These are phyloP conservation scores for Pachypsylla venusta DNA, from an alignment of 1,140 invertebrate genomes.

Conservation along the genomic window DNA sequence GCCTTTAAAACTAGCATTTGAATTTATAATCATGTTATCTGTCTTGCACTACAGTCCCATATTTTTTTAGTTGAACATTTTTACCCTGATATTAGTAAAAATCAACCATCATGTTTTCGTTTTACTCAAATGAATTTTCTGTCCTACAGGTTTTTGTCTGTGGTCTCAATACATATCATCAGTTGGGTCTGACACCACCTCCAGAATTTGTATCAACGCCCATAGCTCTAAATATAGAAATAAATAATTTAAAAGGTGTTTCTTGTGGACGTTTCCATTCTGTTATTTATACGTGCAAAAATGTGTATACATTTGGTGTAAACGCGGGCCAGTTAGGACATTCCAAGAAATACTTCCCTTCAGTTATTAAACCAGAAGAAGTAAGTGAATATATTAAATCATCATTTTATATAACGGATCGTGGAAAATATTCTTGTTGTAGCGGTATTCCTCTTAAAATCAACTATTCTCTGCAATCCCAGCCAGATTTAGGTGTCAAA, in stretches of 20 bases:
- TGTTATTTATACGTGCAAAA: conserved; percentile 42
- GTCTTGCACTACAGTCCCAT: too few species aligned
- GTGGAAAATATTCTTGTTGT: too few species aligned
- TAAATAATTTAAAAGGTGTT: conserved; percentile 34
- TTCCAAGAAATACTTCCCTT: conserved; percentile 12
- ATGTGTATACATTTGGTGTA: conserved; percentile 49
- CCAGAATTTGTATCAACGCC: conserved; percentile 37
- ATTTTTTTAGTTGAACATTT: too few species aligned
- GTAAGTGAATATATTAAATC: conserved; percentile 13
- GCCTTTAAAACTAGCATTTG: too few species aligned
- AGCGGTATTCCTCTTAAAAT: too few species aligned
- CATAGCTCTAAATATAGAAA: conserved; percentile 30
- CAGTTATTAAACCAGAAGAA: conserved; percentile 10
- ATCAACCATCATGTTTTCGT: too few species aligned
- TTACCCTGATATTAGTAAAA: too few species aligned
- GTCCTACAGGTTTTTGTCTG: conserved; percentile 46
- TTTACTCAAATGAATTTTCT: too few species aligned
- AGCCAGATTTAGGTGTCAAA: too few species aligned
- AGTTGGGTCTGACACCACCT: conserved; percentile 41
- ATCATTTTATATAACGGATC: too few species aligned
- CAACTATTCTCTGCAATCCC: too few species aligned
- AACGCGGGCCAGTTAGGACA: conserved; percentile 59
- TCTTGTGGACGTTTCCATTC: conserved; percentile 48
- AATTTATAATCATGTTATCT: too few species aligned
- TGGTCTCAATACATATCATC: conserved; percentile 46